These are phyloP conservation scores for Poecilus cupreus DNA, from an alignment of 2,888 invertebrate species.

Conservation along the genomic window DNA sequence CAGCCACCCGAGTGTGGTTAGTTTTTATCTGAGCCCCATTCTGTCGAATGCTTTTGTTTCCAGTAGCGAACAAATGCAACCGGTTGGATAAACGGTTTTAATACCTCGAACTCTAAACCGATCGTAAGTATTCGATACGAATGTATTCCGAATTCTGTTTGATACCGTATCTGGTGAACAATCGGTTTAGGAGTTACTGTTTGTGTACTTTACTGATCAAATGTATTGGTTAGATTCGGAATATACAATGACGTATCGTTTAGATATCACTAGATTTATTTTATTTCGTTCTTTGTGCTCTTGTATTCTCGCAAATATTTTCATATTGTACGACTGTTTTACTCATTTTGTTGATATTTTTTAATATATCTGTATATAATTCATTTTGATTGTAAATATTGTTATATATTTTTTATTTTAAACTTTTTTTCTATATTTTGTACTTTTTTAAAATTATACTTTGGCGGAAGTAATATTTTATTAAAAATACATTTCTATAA, in stretches of 20 bases:
- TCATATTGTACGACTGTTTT: no score
- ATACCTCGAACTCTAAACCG: background rate
- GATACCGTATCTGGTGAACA: constrained; percentile 1
- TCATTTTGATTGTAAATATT: no score
- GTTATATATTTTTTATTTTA: no score
- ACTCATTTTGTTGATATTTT: no score
- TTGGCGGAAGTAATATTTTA: no score
- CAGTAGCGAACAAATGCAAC: background rate
- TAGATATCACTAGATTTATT: background rate
- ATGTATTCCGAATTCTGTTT: background rate
- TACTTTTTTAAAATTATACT: no score
- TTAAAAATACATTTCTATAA: no score
- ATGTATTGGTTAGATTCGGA: background rate
- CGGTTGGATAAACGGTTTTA: constrained; percentile 4
- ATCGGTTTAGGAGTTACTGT: constrained; percentile 12
- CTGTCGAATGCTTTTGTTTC: constrained; percentile 25
- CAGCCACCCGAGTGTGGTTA: background rate
- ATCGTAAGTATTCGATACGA: background rate
- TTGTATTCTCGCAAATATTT: background rate
- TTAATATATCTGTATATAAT: no score
- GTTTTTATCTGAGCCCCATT: constrained; percentile 13
- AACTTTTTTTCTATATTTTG: no score
- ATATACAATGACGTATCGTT: background rate
- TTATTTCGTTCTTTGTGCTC: background rate
- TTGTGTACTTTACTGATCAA: background rate